Evolutionary conservation across 2,888 invertebrate genomes (phyloP), one percentile per base, ranked within the genome.

Genomic region (Protodeltote pygarga): DNA sequence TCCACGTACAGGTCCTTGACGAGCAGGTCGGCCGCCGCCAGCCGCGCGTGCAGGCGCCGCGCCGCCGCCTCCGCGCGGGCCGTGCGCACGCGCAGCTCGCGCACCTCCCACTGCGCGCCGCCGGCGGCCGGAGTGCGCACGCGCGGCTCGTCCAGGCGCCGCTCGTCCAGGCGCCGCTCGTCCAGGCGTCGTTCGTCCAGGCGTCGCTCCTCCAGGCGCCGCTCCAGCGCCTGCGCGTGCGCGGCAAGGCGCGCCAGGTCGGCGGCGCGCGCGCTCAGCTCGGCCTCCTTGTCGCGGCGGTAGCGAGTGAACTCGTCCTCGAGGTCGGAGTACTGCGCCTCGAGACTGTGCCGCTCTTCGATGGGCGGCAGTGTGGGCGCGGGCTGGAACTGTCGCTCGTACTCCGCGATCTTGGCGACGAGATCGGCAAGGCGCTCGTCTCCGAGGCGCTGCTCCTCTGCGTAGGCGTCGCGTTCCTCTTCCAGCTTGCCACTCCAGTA

Each of bases 1-100:
- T 97, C 97, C 35, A 97, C 94, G 86, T 95, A 97, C 52, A 97
- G 92, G 75, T 97, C 97, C 87, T 96, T 96, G 13, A 96, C 95
- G 29, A 97, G 91, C 71, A 95, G 81, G 83, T 97, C 97, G 9
- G 96, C 94, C 73, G 94, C 93, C 23, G 95, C 93, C 46, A 97
- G 90, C 60, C 95, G 94, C 73, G 96, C 95, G 80, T 57, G 88
- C 77, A 81, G 90, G 69, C 77, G 92, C 60, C 74, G 86, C 79
- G 65, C 85, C 68, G 77, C 93, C 79, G 68, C 71, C 71, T 83
- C 87, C 2, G 86, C 85, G 14, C 89, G 83, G 50, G 89, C 89
- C 53, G 92, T 79, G n/a, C 92, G 90, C 64, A 85, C 86, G 48
- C 92, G 89, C 66, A 93, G 79, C 44, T 85, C 81, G 54, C 82